phyloP scores from a whole-genome alignment of 2,888 invertebrate genomes.

The Folsomia candida region DNA sequence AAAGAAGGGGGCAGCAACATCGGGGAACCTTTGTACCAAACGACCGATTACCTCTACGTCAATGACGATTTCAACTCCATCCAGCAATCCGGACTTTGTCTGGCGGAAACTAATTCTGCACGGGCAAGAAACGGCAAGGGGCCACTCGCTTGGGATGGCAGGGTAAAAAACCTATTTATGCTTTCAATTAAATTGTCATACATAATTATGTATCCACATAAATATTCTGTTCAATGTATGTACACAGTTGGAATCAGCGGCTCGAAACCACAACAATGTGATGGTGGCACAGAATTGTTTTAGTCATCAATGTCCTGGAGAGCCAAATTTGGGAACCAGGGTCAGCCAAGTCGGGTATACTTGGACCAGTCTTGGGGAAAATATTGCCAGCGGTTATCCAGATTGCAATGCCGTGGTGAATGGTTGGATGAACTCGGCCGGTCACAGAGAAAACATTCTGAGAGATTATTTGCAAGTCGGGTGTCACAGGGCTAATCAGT shows the following conservation, averaged over 20 bases:
- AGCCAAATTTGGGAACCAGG: neutral
- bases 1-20: too few species aligned
- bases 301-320: neutral
- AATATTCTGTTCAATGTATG: too few species aligned
- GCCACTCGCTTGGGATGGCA: neutral
- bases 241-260: neutral
- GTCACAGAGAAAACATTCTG: neutral
- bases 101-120: neutral
- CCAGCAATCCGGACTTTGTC: neutral
- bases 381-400: neutral
- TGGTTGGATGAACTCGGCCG: neutral
- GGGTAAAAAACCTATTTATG: too few species aligned
- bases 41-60: too few species aligned
- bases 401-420: neutral
- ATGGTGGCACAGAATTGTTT: neutral
- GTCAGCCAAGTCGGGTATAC: neutral
- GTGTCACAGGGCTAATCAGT: neutral
- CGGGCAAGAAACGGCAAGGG: constrained; percentile 6
- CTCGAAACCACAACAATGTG: neutral
- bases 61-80: too few species aligned
- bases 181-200: too few species aligned
- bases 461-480: neutral
- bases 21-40: too few species aligned
- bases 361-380: neutral
- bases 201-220: too few species aligned